Percentiles rank a stretch among this genome's conserved stretches.
Evolutionary conservation across 2,797 vertebrate species (phyloP).

Genomic region (Galagoides demidoff): DNA sequence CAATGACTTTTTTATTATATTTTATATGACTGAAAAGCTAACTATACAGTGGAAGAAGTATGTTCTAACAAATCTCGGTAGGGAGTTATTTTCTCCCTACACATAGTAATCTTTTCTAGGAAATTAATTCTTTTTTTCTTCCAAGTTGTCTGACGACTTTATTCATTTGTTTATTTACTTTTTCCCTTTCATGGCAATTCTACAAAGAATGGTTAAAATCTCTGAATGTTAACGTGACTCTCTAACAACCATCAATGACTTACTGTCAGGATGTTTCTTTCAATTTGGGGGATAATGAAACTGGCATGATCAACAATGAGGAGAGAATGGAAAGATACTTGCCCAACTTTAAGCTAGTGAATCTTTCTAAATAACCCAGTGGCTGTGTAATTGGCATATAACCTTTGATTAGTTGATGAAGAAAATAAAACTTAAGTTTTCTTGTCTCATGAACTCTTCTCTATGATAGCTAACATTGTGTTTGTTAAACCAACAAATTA

Average conservation of each 20-base stretch:
- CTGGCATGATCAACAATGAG: not conserved
- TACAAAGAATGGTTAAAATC: conserved; percentile 5
- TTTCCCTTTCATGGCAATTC: not conserved
- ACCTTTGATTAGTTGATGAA: conserved; percentile 29
- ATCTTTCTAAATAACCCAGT: not conserved
- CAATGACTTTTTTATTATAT: not conserved
- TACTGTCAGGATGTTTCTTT: conserved; percentile 30
- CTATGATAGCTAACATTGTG: not conserved
- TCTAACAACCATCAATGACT: not conserved
- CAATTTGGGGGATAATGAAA: not conserved
- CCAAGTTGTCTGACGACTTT: conserved; percentile 33
- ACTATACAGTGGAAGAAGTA: conserved; percentile 23
- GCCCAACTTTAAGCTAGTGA: not conserved
- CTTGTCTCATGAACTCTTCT: conserved; percentile 4
- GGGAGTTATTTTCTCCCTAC: conserved; percentile 24
- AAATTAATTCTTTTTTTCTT: conserved; percentile 31
- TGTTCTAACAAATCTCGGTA: conserved; percentile 32
- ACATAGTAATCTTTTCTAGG: conserved; percentile 25
- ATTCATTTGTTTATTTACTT: conserved; percentile 33
- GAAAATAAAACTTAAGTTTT: conserved; percentile 32
- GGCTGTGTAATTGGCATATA: not conserved
- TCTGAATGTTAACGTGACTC: conserved; percentile 40
- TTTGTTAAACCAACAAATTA: conserved; percentile 9
- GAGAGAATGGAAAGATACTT: not conserved
- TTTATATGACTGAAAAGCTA: conserved; percentile 40